These are phyloP conservation scores for Lasioglossum malachurum DNA, from an alignment of 2,888 invertebrate species.

Conservation along the genomic window DNA sequence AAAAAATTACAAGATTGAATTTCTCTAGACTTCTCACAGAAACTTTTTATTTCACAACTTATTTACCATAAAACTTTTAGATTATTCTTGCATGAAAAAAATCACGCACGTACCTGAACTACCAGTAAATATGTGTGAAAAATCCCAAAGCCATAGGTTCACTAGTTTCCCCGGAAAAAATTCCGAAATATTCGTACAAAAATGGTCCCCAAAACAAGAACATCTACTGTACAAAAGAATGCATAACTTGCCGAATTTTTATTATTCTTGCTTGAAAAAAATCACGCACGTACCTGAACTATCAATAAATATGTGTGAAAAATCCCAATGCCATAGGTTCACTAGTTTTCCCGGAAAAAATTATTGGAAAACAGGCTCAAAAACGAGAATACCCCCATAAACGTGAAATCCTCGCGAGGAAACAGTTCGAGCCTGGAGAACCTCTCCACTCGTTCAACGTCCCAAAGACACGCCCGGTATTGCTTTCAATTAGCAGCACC, in stretches of 20 bases:
- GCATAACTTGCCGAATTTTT: background rate
- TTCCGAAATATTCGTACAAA: too few relatives aligned
- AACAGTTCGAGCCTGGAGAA: constrained; percentile 6
- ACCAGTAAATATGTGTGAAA: background rate
- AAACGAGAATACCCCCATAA: background rate
- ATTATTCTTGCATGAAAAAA: background rate
- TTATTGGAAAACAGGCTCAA: background rate
- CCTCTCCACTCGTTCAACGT: constrained; percentile 56
- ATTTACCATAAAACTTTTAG: too few relatives aligned
- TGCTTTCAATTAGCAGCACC: constrained; percentile 63
- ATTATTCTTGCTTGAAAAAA: background rate
- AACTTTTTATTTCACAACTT: too few relatives aligned
- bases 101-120: background rate
- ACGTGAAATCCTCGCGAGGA: background rate
- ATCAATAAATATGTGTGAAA: background rate
- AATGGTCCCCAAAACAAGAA: too few relatives aligned
- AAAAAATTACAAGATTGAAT: background rate
- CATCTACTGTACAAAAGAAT: background rate
- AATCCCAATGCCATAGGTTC: background rate
- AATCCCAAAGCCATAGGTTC: background rate
- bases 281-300: background rate
- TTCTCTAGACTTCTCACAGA: background rate
- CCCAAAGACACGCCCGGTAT: constrained; percentile 62
- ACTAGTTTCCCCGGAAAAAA: background rate
- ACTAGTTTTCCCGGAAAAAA: background rate